These are phyloP conservation scores for Chelonia mydas DNA, from an alignment of 2,797 vertebrate genomes.

Conservation along the genomic window DNA sequence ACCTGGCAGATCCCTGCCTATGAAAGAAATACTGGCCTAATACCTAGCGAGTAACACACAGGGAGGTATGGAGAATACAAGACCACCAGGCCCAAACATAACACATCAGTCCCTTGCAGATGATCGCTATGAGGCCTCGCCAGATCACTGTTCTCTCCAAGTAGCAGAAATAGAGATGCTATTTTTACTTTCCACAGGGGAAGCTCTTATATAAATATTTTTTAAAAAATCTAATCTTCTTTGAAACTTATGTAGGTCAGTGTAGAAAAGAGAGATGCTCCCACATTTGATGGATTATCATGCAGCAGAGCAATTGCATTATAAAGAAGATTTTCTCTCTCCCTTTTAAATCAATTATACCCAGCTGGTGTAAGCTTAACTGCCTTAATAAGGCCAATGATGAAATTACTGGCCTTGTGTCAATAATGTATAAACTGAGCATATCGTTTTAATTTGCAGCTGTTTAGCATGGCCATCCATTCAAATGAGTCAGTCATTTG, in stretches of 20 bases:
- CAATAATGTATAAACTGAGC: slow-evolving; percentile 30
- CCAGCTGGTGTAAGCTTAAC: slow-evolving; percentile 31
- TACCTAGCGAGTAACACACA: neutral
- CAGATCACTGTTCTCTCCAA: neutral
- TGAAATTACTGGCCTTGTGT: slow-evolving; percentile 47
- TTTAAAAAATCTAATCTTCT: slow-evolving; percentile 29
- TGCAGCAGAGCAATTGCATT: slow-evolving; percentile 38
- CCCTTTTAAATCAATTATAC: slow-evolving; percentile 42
- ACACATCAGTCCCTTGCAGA: slow-evolving; percentile 19
- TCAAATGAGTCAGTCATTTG: slow-evolving; percentile 11
- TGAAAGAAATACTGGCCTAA: neutral
- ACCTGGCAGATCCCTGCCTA: neutral
- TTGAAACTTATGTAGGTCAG: slow-evolving; percentile 53
- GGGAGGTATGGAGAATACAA: neutral
- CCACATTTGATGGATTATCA: slow-evolving; percentile 42
- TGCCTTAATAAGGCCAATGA: slow-evolving; percentile 34
- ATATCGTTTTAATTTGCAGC: neutral
- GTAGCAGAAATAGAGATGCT: neutral
- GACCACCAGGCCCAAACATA: neutral
- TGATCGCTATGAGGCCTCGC: neutral
- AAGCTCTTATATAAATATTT: slow-evolving; percentile 47
- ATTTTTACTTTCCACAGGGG: slow-evolving; percentile 36
- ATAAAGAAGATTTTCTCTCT: slow-evolving; percentile 40
- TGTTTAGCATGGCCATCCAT: neutral
- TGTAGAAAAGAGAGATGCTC: slow-evolving; percentile 40